phyloP scores from a whole-genome alignment of 92 coral and sea anemone genomes.

The Galaxea fascicularis region DNA sequence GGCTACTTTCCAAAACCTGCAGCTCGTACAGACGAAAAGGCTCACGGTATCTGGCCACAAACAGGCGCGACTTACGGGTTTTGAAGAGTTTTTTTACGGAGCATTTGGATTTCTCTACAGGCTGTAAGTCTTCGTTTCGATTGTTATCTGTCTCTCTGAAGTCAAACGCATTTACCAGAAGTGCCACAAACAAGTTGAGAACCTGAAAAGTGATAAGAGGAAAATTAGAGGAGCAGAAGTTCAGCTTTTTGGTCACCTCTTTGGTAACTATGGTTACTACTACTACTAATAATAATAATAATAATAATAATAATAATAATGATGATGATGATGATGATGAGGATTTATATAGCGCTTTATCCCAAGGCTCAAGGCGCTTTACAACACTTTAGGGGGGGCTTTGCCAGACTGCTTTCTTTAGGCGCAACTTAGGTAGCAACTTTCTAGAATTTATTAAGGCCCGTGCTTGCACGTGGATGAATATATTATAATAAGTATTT shows the following conservation, averaged over 20 bases:
- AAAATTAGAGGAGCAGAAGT: neutral
- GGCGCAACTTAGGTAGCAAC: no score
- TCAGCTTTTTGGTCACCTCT: neutral
- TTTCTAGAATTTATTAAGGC: no score
- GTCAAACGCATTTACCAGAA: constrained; percentile 84
- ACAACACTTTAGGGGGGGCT: no score
- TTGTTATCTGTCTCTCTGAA: constrained; percentile 70
- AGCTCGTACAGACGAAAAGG: constrained; percentile 69
- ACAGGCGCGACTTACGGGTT: constrained; percentile 73
- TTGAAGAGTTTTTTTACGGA: constrained; percentile 15
- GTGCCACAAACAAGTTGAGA: constrained; percentile 84
- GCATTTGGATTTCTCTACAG: neutral
- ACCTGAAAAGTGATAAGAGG: constrained; percentile 38
- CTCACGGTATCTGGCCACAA: constrained; percentile 74
- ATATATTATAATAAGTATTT: no score
- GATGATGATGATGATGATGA: no score
- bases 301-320: no score
- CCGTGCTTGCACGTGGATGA: neutral
- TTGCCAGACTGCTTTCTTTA: no score
- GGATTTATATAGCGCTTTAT: no score
- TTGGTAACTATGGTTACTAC: no score
- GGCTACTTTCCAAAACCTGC: constrained; percentile 52
- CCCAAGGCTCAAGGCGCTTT: no score
- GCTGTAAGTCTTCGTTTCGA: constrained; percentile 46
- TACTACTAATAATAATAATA: no score